These are phyloP conservation scores for Epistrophe grossulariae DNA, from an alignment of 2,888 invertebrate genomes.

Conservation along the genomic window DNA sequence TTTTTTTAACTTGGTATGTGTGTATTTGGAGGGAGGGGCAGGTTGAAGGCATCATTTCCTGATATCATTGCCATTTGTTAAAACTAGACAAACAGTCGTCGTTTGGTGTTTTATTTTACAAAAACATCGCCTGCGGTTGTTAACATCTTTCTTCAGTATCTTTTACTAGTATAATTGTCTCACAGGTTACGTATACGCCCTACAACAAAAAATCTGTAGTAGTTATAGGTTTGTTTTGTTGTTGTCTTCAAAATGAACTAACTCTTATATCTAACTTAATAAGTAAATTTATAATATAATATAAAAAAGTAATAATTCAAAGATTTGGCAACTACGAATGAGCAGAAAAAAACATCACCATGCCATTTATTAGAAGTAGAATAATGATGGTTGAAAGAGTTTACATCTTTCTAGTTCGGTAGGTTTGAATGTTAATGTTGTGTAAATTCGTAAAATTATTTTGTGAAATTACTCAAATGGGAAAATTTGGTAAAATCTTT, in stretches of 20 bases:
- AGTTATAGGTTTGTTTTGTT: background rate
- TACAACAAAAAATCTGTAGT: conserved; percentile 9
- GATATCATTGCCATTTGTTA: conserved; percentile 54
- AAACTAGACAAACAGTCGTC: conserved; percentile 47
- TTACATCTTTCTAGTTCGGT: conserved; percentile 17
- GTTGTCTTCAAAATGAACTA: conserved; percentile 18
- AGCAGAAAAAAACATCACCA: conserved; percentile 66
- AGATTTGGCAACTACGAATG: conserved; percentile 67
- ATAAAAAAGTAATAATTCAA: conserved; percentile 6
- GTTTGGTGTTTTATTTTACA: conserved; percentile 23
- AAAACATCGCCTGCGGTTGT: conserved; percentile 48
- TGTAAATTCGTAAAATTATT: background rate
- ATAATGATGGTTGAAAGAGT: conserved; percentile 10
- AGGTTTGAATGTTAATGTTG: conserved; percentile 12
- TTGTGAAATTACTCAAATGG: background rate
- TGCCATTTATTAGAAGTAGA: conserved; percentile 48
- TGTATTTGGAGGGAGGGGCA: background rate
- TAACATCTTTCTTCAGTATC: conserved; percentile 31
- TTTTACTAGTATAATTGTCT: conserved; percentile 48
- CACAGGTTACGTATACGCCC: conserved; percentile 33
- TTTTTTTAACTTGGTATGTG: background rate
- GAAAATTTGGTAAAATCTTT: too few relatives aligned
- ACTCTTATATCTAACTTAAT: conserved; percentile 56
- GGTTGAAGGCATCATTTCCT: conserved; percentile 72
- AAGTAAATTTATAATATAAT: background rate